A percentile compares a stretch with the other conserved stretches of the same genome.
phyloP scores from a whole-genome alignment of 2,888 invertebrate species.

The Saturnia japonica region DNA sequence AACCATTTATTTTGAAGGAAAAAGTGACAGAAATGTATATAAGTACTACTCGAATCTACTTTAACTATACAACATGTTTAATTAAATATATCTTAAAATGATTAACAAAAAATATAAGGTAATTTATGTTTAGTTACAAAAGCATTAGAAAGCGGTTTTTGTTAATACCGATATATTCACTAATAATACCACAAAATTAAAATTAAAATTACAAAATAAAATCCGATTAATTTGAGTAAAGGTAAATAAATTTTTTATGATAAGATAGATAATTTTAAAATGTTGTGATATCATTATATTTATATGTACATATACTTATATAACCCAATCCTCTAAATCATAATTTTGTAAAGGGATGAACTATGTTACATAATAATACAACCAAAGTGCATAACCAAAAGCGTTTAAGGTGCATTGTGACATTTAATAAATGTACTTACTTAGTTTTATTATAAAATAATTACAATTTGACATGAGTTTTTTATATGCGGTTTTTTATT shows the following conservation, averaged over 20 bases:
- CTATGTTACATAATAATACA: neutral
- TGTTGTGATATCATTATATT: conserved; percentile 27
- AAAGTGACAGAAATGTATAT: conserved; percentile 9
- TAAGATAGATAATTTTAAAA: neutral
- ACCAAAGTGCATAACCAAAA: conserved; percentile 1
- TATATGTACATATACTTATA: conserved; percentile 4
- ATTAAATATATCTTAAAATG: conserved; percentile 14
- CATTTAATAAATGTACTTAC: neutral
- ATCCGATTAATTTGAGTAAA: neutral
- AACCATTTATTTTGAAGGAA: neutral
- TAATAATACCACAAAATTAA: conserved; percentile 14
- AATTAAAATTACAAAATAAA: too few species aligned
- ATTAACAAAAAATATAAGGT: neutral
- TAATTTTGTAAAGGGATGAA: neutral
- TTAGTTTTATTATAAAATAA: neutral
- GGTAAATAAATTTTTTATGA: neutral
- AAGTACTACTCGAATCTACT: neutral
- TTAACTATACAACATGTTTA: neutral
- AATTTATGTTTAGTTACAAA: conserved; percentile 18
- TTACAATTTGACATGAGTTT: neutral
- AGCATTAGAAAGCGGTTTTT: conserved; percentile 18
- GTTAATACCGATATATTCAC: neutral
- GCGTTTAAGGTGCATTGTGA: conserved; percentile 4
- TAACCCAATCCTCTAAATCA: neutral
- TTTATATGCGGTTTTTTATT: neutral